Base-by-base conservation (phyloP, 2,888 invertebrate species). In the Habrosyne pyritoides region DNA sequence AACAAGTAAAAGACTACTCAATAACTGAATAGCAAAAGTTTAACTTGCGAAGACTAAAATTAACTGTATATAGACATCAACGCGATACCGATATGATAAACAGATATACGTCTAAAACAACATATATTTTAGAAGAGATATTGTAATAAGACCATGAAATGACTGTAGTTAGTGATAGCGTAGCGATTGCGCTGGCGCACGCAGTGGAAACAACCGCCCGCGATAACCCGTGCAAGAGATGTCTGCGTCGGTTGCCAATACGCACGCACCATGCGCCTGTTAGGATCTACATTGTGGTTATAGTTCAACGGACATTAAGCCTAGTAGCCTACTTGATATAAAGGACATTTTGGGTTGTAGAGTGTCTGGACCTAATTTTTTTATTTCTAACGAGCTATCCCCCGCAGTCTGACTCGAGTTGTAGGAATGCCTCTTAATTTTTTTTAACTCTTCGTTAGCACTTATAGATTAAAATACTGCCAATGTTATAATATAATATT, bases 141-240 rank as follows among this genome's bases (percentile, higher is more conserved):
- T 12, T 5, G 12, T 6, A 36, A 12, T 14, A 36, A 36, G 36
- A 6, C 4, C 36, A 14, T 36, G 6, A 4, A 36, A 14, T 14
- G 14, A 1, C 5, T 42, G 24, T 21, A 42, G n/a, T n/a, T 26
- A 18, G 42, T 6, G 50, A 53, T 57, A 26, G 12, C 22, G 47
- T 33, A 49, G 55, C 2, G 57, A 55, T 21, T 51, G 50, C 53
- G 47, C 21, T 14, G 49, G 24, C n/a, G 51, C 30, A 10, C 53
- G 52, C 53, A 69, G 60, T 75, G 76, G 77, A 75, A 77, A 73
- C 64, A 54, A 63, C 77, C 72, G 59, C 59, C 36, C 47, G 60
- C 63, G 77, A 77, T 77, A 77, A 77, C 76, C 73, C 69, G 60
- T 26, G 30, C 18, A 8, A 14, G 14, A 33, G 42, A 53, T 52